Base-by-base conservation (phyloP, 2,797 vertebrate species). In the Podarcis siculus region DNA sequence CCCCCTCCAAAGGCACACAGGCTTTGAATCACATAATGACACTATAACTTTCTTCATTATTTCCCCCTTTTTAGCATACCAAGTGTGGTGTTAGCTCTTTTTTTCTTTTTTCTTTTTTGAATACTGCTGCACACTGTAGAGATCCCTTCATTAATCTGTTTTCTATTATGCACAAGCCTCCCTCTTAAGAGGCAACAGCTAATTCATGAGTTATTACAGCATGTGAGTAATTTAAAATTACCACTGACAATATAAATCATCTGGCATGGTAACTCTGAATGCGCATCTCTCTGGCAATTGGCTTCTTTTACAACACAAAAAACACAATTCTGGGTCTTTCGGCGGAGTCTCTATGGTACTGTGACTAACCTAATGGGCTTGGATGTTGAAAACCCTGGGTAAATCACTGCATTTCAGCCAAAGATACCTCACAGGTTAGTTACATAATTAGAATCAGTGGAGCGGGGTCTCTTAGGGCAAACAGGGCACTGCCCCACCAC, bases 131-230 rank as follows among this genome's bases (percentile, higher is more conserved):
- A 88, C 82, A 88, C 82, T 72, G 87, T 92, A 23, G 3, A 86
- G 78, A 86, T 58, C 72, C 49, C 32, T 91, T 89, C 86, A 93
- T 86, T 90, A 92, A 94, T 79, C 75, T 92, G 80, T 87, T 81
- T 85, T 23, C 25, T 88, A 64, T 83, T 82, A 91, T 4, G 0
- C 23, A 86, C 66, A 82, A 78, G 37, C 82, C 45, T 78, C 87
- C 90, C 80, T 94, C 83, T 87, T 77, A 89, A 64, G 87, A 90
- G 84, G 32, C 73, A 81, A 81, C 37, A 66, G 67, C 58, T 64
- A 89, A 94, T 87, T 93, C 91, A 93, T 83, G 90, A 90, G 83
- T 71, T 89, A 93, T 37, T 93, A 92, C 88, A 5, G 32, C 42
- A 92, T 49, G 91, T n/a, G 81, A 88, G 77, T 55, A 87, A 89